Evolutionary conservation across 1,140 invertebrate genomes (phyloP).

Genomic region (Drosophila kepulauana): DNA sequence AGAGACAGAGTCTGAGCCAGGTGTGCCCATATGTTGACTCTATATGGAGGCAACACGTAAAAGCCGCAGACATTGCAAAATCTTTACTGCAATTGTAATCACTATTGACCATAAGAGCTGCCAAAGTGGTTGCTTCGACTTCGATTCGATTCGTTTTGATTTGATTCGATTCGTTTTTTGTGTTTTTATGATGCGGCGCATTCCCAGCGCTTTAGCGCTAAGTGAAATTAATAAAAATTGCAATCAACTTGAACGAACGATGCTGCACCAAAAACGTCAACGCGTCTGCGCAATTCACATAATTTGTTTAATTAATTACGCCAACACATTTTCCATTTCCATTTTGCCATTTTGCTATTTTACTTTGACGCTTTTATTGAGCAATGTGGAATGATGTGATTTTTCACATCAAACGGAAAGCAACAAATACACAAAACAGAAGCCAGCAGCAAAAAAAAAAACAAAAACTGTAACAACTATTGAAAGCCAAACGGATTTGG

Average conservation of each 20-base stretch:
- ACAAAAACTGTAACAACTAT: conserved; percentile 65
- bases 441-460: not conserved
- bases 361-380: conserved; percentile 50
- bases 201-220: conserved; percentile 64
- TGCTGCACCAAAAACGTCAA: conserved; percentile 76
- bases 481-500: conserved; percentile 73
- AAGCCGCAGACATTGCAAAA: conserved; percentile 68
- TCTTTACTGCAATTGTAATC: conserved; percentile 72
- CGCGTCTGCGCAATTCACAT: conserved; percentile 79
- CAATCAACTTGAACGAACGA: conserved; percentile 53
- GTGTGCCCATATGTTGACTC: conserved; percentile 66
- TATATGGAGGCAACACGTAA: conserved; percentile 66
- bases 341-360: conserved; percentile 10
- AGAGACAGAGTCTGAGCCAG: conserved; percentile 26
- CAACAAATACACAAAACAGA: conserved; percentile 3
- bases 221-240: conserved; percentile 81
- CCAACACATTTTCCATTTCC: conserved; percentile 69
- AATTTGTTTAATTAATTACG: conserved; percentile 83
- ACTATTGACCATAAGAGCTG: conserved; percentile 70
- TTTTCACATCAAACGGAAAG: conserved; percentile 66
- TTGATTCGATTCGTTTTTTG: conserved; percentile 3
- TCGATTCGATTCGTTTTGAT: conserved; percentile 8
- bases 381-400: conserved; percentile 63
- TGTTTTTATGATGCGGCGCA: conserved; percentile 42
- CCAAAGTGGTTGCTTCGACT: conserved; percentile 30